phyloP scores from a whole-genome alignment of 2,797 vertebrate species.

The Natrix natrix region DNA sequence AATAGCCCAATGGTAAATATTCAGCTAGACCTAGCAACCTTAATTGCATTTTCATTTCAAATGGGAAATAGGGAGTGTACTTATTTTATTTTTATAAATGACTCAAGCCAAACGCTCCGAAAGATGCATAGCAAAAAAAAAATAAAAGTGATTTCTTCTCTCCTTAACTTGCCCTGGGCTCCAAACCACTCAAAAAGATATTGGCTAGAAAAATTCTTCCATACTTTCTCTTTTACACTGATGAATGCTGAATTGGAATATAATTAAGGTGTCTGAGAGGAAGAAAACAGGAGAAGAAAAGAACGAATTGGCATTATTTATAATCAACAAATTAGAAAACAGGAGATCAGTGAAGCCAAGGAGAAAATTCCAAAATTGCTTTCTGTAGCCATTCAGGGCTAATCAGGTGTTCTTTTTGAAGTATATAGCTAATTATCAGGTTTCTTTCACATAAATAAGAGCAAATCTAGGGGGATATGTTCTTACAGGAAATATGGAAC shows the following conservation, averaged over 20 bases:
- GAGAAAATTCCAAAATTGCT: neutral
- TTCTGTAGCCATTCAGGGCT: neutral
- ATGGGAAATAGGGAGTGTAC: neutral
- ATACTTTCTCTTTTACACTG: neutral
- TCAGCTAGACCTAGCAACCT: neutral
- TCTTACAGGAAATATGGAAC: neutral
- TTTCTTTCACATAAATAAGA: neutral
- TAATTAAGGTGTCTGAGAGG: neutral
- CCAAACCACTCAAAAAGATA: neutral
- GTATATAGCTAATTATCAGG: neutral
- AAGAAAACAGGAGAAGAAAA: neutral
- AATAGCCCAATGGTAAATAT: neutral
- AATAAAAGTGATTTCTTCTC: neutral
- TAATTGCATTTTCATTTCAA: slow-evolving; percentile 20
- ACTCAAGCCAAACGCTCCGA: neutral
- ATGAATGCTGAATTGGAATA: neutral
- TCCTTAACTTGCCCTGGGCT: neutral
- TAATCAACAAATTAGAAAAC: neutral
- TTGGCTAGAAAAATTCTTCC: accelerated
- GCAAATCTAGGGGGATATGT: neutral
- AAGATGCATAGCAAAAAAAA: neutral
- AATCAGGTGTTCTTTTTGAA: neutral
- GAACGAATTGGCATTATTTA: neutral
- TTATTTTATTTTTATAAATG: neutral
- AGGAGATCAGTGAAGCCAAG: neutral